Percentiles rank a stretch among this genome's conserved stretches.
Evolutionary conservation across 2,888 invertebrate genomes (phyloP).

Genomic region (Rhabditophanes sp.): DNA sequence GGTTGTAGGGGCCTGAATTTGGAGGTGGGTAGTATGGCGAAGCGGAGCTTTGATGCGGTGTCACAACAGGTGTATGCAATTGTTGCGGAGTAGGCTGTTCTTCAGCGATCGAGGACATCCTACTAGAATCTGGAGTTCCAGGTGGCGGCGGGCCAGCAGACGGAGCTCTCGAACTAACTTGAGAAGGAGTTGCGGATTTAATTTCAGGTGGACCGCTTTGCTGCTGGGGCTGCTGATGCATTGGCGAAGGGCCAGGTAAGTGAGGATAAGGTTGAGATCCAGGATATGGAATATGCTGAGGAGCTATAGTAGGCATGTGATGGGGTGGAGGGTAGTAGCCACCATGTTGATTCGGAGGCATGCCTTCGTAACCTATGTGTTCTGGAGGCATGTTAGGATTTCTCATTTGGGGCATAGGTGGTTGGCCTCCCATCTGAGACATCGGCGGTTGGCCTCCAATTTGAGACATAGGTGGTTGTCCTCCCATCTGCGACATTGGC

Average conservation of each 20-base stretch:
- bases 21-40: slow-evolving; percentile 3
- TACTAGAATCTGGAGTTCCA: slow-evolving; percentile 19
- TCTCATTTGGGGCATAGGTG: too few species aligned
- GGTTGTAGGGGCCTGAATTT: slow-evolving; percentile 3
- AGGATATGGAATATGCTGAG: background rate
- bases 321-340: too few species aligned
- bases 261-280: background rate
- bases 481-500: too few species aligned
- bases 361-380: too few species aligned
- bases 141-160: slow-evolving; percentile 8
- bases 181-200: background rate
- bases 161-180: slow-evolving; percentile 5
- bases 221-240: background rate
- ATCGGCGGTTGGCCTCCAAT: too few species aligned
- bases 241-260: background rate
- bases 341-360: too few species aligned
- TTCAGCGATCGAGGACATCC: slow-evolving; percentile 16
- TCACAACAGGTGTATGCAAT: slow-evolving; percentile 2
- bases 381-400: too few species aligned
- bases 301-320: background rate
- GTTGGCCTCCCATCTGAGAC: too few species aligned
- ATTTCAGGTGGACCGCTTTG: background rate
- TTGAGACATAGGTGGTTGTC: too few species aligned
- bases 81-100: slow-evolving; percentile 5
- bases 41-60: background rate